Percentiles rank a stretch among this genome's conserved stretches.
Conservation (phyloP, 2,888 invertebrate genomes). For the Eucriotettix oculatus region DNA sequence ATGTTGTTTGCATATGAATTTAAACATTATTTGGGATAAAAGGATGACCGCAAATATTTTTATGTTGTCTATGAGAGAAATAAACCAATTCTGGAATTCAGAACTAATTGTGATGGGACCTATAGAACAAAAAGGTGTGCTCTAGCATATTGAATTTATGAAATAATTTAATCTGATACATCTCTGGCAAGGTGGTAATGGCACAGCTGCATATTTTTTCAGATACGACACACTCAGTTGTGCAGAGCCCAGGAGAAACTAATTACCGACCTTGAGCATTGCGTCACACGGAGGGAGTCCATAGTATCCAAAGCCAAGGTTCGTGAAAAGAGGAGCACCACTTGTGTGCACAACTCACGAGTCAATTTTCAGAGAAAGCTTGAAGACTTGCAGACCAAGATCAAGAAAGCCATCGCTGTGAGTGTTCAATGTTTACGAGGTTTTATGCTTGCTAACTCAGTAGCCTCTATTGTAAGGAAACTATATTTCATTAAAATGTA, state of each 20-base stretch:
- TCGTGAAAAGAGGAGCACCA: slow-evolving; percentile 31
- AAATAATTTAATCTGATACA: too few species aligned
- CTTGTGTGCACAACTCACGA: slow-evolving; percentile 29
- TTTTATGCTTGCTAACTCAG: background rate
- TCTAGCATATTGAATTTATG: too few species aligned
- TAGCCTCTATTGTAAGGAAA: too few species aligned
- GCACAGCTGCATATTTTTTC: background rate
- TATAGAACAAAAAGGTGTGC: too few species aligned
- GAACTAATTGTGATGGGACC: too few species aligned
- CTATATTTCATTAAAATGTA: too few species aligned
- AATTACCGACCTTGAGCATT: slow-evolving; percentile 45
- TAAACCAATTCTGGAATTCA: too few species aligned
- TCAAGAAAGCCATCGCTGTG: slow-evolving; percentile 35
- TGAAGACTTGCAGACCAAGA: slow-evolving; percentile 37
- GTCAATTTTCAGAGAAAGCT: slow-evolving; percentile 37
- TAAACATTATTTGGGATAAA: too few species aligned
- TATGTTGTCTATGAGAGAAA: too few species aligned
- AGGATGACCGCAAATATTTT: too few species aligned
- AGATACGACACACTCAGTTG: slow-evolving; percentile 32
- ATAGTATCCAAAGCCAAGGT: slow-evolving; percentile 41
- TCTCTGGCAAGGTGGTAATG: too few species aligned
- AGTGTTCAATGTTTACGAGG: slow-evolving; percentile 6
- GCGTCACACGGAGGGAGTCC: slow-evolving; percentile 43
- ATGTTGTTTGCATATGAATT: too few species aligned
- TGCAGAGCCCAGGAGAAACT: slow-evolving; percentile 39